Evolutionary conservation across 2,113 vertebrate species (phyloP).

Genomic region (Zeus faber): DNA sequence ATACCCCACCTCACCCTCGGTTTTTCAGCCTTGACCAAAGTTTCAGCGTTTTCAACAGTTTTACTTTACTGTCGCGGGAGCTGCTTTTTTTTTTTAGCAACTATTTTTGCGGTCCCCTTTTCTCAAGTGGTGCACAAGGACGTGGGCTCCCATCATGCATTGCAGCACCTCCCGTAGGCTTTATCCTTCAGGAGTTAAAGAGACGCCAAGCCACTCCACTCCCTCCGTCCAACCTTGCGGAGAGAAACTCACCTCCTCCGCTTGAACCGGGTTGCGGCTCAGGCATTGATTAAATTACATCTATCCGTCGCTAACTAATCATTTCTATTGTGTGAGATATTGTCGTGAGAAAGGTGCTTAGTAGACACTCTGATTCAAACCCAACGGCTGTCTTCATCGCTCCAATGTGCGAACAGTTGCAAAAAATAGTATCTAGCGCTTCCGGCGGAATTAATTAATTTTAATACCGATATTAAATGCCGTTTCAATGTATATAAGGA

Average conservation of each 20-base stretch:
- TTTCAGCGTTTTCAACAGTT: too few species aligned
- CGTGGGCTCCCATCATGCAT: slow-evolving; percentile 41
- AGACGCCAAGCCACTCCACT: slow-evolving; percentile 48
- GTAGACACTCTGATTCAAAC: slow-evolving; percentile 67
- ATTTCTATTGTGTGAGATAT: slow-evolving; percentile 64
- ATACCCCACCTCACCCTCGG: too few species aligned
- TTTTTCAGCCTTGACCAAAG: too few species aligned
- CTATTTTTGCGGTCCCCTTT: slow-evolving; percentile 35
- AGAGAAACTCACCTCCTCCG: slow-evolving; percentile 24
- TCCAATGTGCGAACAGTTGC: slow-evolving; percentile 57
- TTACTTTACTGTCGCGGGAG: slow-evolving; percentile 52
- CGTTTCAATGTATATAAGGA: slow-evolving; percentile 23
- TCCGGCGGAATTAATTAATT: slow-evolving; percentile 51
- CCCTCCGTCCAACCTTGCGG: slow-evolving; percentile 35
- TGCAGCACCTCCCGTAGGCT: neutral
- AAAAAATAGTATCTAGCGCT: slow-evolving; percentile 41
- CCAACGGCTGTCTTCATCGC: slow-evolving; percentile 36
- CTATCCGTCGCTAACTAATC: slow-evolving; percentile 63
- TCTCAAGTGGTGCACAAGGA: slow-evolving; percentile 30
- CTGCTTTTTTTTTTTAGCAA: slow-evolving; percentile 42
- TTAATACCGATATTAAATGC: slow-evolving; percentile 38
- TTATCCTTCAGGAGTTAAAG: slow-evolving; percentile 32
- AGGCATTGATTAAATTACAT: slow-evolving; percentile 55
- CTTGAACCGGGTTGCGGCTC: slow-evolving; percentile 34
- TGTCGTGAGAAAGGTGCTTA: slow-evolving; percentile 69